These are phyloP conservation scores for Steinernema hermaphroditum DNA, from an alignment of 2,888 invertebrate species.

Conservation along the genomic window DNA sequence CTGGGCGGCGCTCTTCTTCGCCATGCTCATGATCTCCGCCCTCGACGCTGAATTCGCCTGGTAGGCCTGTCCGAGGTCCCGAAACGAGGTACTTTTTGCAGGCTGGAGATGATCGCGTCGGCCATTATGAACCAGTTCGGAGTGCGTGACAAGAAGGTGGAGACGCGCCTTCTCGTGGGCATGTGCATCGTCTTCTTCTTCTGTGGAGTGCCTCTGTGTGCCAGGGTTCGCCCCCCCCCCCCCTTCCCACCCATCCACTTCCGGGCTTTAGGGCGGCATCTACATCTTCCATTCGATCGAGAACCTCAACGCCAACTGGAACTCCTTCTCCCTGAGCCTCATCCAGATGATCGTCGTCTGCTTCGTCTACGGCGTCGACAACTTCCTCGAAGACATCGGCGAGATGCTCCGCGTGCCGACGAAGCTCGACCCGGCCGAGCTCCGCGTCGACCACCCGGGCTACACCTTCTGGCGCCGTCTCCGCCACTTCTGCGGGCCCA, in stretches of 20 bases:
- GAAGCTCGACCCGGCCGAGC: constrained; percentile 7
- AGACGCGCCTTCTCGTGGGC: constrained; percentile 54
- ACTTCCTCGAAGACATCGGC: constrained; percentile 58
- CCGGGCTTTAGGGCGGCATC: constrained; percentile 64
- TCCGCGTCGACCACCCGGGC: constrained; percentile 20
- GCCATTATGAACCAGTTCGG: constrained; percentile 60
- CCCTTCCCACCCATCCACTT: no score
- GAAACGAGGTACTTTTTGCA: constrained; percentile 34
- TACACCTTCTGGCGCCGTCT: constrained; percentile 29
- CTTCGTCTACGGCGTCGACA: constrained; percentile 60
- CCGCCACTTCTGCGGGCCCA: constrained; percentile 54
- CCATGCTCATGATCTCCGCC: constrained; percentile 58
- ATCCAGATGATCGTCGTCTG: constrained; percentile 58
- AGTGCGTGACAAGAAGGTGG: constrained; percentile 54
- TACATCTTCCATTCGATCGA: constrained; percentile 65
- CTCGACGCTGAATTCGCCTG: constrained; percentile 53
- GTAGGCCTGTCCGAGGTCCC: constrained; percentile 32
- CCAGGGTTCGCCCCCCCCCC: constrained; percentile 42
- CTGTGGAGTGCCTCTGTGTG: constrained; percentile 61
- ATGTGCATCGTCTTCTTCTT: constrained; percentile 59
- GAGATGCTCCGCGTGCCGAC: constrained; percentile 43
- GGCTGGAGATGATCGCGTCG: constrained; percentile 64
- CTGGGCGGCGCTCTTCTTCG: constrained; percentile 62
- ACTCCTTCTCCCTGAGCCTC: constrained; percentile 57
- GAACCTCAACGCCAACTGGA: constrained; percentile 64